Conservation (phyloP, 2,797 vertebrate species). For the Dendrocincla tyrannina region DNA sequence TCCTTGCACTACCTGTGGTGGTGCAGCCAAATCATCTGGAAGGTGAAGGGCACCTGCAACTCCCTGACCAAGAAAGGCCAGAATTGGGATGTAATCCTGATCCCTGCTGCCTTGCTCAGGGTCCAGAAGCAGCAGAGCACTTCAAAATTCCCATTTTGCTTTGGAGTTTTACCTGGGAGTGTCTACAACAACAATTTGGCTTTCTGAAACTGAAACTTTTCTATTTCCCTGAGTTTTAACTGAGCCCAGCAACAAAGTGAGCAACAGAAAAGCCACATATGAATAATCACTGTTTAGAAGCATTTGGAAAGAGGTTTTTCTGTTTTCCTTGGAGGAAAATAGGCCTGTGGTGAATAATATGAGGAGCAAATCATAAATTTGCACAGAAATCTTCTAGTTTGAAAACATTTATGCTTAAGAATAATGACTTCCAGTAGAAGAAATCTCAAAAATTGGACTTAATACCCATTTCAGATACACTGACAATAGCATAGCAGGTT, state of each 20-base stretch:
- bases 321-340: background rate
- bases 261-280: background rate
- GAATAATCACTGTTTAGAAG: background rate
- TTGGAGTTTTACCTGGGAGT: background rate
- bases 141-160: background rate
- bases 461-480: background rate
- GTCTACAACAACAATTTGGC: background rate
- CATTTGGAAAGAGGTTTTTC: background rate
- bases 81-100: background rate
- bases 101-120: background rate
- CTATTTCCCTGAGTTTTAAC: background rate
- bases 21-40: background rate
- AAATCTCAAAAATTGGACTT: background rate
- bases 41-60: background rate
- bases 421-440: background rate
- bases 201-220: background rate
- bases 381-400: background rate
- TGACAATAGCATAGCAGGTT: background rate
- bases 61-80: background rate
- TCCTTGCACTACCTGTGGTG: background rate
- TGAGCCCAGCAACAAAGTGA: background rate
- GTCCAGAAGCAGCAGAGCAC: background rate
- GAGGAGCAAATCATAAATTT: background rate
- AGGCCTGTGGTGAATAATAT: background rate
- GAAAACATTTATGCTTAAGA: background rate